phyloP scores from a whole-genome alignment of 2,113 vertebrate species.

The Elachura formosa region DNA sequence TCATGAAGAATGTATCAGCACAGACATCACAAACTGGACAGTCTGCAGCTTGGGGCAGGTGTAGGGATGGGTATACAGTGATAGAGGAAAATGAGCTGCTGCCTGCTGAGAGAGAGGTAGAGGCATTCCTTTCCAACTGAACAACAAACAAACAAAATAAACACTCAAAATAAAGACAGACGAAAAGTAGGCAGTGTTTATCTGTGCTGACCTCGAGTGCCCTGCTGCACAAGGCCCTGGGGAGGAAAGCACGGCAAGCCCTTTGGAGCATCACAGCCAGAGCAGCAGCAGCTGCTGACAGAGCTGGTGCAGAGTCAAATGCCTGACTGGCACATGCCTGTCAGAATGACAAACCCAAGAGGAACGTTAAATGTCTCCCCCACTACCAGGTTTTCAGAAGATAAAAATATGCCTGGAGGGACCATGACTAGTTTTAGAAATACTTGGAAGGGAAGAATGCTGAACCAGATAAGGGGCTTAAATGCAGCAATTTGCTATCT shows the following conservation, averaged over 20 bases:
- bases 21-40: not conserved
- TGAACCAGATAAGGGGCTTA: not conserved
- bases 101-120: not conserved
- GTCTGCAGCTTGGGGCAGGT: not conserved
- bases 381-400: not conserved
- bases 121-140: not conserved
- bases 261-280: not conserved
- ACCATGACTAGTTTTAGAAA: not conserved
- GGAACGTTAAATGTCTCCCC: not conserved
- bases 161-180: accelerated
- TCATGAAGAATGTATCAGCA: not conserved
- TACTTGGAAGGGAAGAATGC: not conserved
- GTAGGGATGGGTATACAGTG: not conserved
- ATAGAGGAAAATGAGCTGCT: not conserved
- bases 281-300: not conserved
- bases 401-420: not conserved
- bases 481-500: not conserved
- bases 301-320: not conserved
- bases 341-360: not conserved
- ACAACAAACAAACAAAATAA: not conserved
- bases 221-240: not conserved
- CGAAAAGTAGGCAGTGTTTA: not conserved
- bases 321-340: not conserved
- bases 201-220: not conserved
- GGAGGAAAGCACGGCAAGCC: not conserved